Percentiles rank a stretch among this genome's conserved stretches.
phyloP scores from a whole-genome alignment of 2,113 vertebrate species.

The Malurus elegans region DNA sequence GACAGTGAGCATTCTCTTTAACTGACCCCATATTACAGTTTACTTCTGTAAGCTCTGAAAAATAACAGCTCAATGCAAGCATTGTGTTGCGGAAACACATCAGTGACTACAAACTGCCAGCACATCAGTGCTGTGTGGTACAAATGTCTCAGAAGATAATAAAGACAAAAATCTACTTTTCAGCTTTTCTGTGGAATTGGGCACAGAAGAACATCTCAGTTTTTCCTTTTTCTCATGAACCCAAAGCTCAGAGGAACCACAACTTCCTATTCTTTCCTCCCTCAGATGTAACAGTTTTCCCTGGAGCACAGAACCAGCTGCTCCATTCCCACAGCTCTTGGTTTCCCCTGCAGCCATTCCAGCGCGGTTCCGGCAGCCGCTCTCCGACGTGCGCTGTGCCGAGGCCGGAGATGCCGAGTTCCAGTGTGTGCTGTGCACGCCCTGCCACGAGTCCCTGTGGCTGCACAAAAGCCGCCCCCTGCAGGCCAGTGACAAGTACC shows the following conservation, averaged over 20 bases:
- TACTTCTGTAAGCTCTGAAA: background rate
- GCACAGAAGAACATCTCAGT: background rate
- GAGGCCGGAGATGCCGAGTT: conserved; percentile 75
- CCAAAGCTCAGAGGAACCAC: background rate
- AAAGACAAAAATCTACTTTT: background rate
- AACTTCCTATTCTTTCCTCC: too few species aligned
- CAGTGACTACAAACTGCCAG: background rate
- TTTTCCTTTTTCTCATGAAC: background rate
- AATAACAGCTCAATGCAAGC: background rate
- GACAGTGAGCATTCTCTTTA: background rate
- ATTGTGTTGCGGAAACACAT: background rate
- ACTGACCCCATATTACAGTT: background rate
- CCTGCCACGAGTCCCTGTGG: conserved; percentile 76
- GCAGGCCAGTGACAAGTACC: conserved; percentile 70
- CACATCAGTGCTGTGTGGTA: background rate
- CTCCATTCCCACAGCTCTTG: background rate
- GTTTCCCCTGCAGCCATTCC: conserved; percentile 73
- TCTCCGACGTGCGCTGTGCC: conserved; percentile 68
- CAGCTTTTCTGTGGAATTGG: background rate
- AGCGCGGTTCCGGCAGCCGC: conserved; percentile 69
- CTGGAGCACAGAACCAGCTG: background rate
- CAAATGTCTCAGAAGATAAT: background rate
- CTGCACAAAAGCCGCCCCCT: conserved; percentile 70
- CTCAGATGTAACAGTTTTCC: background rate
- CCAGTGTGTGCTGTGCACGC: conserved; percentile 74